Evolutionary conservation across 37 sponge, comb jelly and placozoan species (phyloP).

Genomic region (Cliona cf. orientalis): DNA sequence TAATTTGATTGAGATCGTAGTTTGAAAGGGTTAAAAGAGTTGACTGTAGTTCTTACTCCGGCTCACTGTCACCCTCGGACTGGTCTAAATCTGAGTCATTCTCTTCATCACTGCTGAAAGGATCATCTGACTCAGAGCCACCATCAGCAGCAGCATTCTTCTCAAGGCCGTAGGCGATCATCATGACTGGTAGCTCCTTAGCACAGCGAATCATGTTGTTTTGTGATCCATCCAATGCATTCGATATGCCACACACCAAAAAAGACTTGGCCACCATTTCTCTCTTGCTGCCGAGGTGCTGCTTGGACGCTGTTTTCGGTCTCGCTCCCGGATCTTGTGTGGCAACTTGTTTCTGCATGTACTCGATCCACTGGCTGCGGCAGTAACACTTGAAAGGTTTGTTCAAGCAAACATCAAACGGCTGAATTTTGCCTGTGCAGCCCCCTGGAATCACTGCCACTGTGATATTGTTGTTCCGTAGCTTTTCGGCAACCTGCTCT

Average conservation of each 20-base stretch:
- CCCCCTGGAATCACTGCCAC: constrained; percentile 29
- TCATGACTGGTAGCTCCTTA: constrained; percentile 8
- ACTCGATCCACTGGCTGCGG: not conserved
- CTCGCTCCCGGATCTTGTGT: not conserved
- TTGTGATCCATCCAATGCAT: constrained; percentile 34
- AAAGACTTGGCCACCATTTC: constrained; percentile 22
- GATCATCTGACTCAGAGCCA: constrained; percentile 20
- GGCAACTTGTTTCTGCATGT: constrained; percentile 20
- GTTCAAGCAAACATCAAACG: too few relatives aligned
- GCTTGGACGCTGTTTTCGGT: constrained; percentile 8
- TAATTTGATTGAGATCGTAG: too few relatives aligned
- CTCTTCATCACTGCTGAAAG: not conserved
- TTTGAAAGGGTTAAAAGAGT: too few relatives aligned
- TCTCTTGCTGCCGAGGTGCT: too few relatives aligned
- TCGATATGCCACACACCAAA: constrained; percentile 31
- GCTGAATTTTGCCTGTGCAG: too few relatives aligned
- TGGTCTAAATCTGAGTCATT: too few relatives aligned
- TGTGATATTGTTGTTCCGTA: constrained; percentile 2
- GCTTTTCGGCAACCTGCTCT: not conserved
- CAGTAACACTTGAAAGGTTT: too few relatives aligned
- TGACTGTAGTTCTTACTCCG: too few relatives aligned
- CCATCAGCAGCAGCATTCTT: too few relatives aligned
- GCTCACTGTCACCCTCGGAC: too few relatives aligned
- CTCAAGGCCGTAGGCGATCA: not conserved
- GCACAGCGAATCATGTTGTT: constrained; percentile 19